Evolutionary conservation across 2,113 vertebrate species (phyloP).

Genomic region (Deroptyus accipitrinus): DNA sequence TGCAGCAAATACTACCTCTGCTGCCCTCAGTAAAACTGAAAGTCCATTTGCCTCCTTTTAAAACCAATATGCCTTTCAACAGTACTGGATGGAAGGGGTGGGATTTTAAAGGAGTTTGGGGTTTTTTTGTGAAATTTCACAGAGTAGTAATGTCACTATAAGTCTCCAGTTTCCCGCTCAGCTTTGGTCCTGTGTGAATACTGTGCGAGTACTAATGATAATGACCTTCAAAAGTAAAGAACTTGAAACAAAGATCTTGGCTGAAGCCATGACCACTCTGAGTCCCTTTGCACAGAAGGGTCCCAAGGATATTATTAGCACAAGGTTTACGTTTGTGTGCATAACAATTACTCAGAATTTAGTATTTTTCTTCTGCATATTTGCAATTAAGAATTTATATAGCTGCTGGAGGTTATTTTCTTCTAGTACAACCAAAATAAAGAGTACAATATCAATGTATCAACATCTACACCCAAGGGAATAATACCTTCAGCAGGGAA

Average conservation of each 20-base stretch:
- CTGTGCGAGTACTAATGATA: neutral
- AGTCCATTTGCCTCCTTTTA: neutral
- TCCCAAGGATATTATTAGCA: neutral
- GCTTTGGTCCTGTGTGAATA: neutral
- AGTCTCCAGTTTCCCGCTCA: neutral
- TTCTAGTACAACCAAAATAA: neutral
- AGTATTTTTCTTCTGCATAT: slow-evolving; percentile 15
- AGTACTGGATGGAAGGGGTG: neutral
- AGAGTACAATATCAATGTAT: slow-evolving; percentile 10
- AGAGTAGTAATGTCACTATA: neutral
- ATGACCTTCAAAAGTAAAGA: neutral
- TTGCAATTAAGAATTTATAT: slow-evolving; percentile 17
- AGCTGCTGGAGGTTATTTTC: slow-evolving; percentile 15
- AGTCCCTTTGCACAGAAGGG: neutral
- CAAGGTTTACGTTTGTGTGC: neutral
- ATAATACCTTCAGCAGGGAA: slow-evolving; percentile 21
- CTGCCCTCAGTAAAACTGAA: neutral
- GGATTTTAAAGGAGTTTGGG: neutral
- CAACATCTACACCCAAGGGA: slow-evolving; percentile 23
- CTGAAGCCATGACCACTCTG: neutral
- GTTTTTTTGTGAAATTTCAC: neutral
- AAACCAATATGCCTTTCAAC: neutral
- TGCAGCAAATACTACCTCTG: neutral
- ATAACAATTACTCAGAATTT: neutral
- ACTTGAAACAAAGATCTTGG: neutral